Base-by-base conservation (phyloP, 1,140 invertebrate genomes). In the Melitaea cinxia region DNA sequence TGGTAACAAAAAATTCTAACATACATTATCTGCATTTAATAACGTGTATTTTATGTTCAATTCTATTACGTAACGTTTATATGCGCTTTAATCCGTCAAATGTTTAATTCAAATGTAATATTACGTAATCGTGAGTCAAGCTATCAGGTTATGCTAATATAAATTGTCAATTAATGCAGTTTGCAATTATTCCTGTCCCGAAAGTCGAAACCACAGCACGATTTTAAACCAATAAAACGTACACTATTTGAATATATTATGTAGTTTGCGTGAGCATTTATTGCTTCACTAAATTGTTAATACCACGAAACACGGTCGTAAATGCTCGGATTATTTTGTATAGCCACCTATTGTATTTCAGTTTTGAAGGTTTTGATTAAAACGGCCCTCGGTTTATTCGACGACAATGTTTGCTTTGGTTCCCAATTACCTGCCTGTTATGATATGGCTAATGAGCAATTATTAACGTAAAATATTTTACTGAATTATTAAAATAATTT, bases 201-300 rank as follows among this genome's bases (percentile, higher is more conserved):
- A 65, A 65, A 60, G 58, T 60, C 47, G 59, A 59, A 52, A 61
- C 65, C 57, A 42, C 57, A 42, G 65, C 52, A 61, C 65, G 65
- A 67, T 61, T 61, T 61, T 61, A 67, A 61, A 61, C 65, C 65
- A 67, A 67, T 67, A 61, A 67, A 67, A 61, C 57, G 39, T 61
- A 58, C 42, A 58, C 56, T 58, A 61, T 67, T 67, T 61, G 65
- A 67, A 67, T 67, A 67, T 67, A 76, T 75, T 71, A 77, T 37
- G 66, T 65, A 65, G 72, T 68, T 81, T 70, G 78, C 78, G 79
- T 79, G 77, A 81, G 75, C 72, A 68, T 82, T 82, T 82, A 80
- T 78, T 76, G 73, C 73, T 70, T 62, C 57, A 77, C 73, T 79
- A 82, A 82, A 82, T 79, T 82, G 80, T 80, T 78, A 80, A 82